A percentile compares a stretch with the other conserved stretches of the same genome.
phyloP scores from a whole-genome alignment of 2,888 invertebrate genomes.

The Hoplodrina blanda region DNA sequence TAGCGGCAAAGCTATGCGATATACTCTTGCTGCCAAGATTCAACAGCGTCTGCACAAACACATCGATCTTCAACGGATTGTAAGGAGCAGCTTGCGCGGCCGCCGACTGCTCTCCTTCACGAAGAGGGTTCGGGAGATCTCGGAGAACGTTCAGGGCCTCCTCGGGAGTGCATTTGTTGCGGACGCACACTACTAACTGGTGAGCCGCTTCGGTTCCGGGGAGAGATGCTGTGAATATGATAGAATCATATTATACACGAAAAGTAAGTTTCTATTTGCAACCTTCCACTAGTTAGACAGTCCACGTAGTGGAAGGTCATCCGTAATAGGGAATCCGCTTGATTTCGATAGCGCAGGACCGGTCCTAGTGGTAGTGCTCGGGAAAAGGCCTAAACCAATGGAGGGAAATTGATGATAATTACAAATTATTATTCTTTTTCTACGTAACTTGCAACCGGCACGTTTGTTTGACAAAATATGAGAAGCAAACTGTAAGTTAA shows the following conservation, averaged over 20 bases:
- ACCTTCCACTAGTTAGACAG: not conserved
- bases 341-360: too few relatives aligned
- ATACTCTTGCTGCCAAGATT: conserved; percentile 99
- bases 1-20: conserved; percentile 99
- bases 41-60: conserved; percentile 98
- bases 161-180: conserved; percentile 97
- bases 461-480: too few relatives aligned
- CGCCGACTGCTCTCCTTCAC: conserved; percentile 92
- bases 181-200: conserved; percentile 96
- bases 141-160: conserved; percentile 96
- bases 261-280: not conserved
- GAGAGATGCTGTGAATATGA: conserved; percentile 91
- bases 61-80: conserved; percentile 98
- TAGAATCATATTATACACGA: not conserved
- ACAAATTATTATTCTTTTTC: too few relatives aligned
- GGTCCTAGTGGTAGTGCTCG: too few relatives aligned
- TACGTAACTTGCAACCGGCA: too few relatives aligned
- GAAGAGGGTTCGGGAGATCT: conserved; percentile 95
- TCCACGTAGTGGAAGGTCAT: too few relatives aligned
- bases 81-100: conserved; percentile 93
- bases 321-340: too few relatives aligned
- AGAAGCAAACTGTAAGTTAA: too few relatives aligned
- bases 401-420: too few relatives aligned
- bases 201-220: conserved; percentile 96
- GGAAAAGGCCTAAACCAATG: too few relatives aligned